Evolutionary conservation across 1,140 invertebrate species (phyloP).

Genomic region (Pollicipes pollicipes): DNA sequence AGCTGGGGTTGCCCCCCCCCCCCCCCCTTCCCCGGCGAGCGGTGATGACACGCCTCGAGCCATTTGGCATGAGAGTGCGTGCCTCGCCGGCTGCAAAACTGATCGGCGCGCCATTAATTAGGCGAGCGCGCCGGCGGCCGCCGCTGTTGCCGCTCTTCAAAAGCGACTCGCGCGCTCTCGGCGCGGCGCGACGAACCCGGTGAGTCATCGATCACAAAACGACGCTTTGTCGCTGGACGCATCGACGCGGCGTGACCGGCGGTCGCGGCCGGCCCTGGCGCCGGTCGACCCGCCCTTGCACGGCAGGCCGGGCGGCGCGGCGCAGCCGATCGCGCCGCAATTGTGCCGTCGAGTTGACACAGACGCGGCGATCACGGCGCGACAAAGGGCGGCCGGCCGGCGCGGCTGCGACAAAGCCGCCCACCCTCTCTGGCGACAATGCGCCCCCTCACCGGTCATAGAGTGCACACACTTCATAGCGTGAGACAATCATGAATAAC

Average conservation of each 20-base stretch:
- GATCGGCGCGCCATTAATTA: background rate
- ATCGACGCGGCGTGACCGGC: background rate
- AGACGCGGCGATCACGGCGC: background rate
- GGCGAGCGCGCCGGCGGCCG: too few relatives aligned
- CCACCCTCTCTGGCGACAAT: background rate
- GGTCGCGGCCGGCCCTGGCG: background rate
- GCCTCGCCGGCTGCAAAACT: background rate
- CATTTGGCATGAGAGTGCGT: too few relatives aligned
- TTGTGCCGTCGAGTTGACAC: background rate
- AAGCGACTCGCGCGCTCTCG: too few relatives aligned
- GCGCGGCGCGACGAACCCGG: background rate
- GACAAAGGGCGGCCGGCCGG: background rate
- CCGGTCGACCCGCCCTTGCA: background rate
- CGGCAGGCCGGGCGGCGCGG: too few relatives aligned
- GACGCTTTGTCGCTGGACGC: background rate
- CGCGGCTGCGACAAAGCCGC: background rate
- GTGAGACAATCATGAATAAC: slow-evolving; percentile 2
- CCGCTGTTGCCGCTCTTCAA: too few relatives aligned
- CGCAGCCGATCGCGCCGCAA: background rate
- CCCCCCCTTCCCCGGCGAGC: too few relatives aligned
- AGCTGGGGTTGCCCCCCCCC: too few relatives aligned
- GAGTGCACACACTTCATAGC: background rate
- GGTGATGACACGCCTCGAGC: too few relatives aligned
- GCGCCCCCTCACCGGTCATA: background rate
- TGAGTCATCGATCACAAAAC: background rate